These are phyloP conservation scores for Hirtodrosophila trivittata DNA, from an alignment of 2,888 invertebrate genomes.

Conservation along the genomic window DNA sequence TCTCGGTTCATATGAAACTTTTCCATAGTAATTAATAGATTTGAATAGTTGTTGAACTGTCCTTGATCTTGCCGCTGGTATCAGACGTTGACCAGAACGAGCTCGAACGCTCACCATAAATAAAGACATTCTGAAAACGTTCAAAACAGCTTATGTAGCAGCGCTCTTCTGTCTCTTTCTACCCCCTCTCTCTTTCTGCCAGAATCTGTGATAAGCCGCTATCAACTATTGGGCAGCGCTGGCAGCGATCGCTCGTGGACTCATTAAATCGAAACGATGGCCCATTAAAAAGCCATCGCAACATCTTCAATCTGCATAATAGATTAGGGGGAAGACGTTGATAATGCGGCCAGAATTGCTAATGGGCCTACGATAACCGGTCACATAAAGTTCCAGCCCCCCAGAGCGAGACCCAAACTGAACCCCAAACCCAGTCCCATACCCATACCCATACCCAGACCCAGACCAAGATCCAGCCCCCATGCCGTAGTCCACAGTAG, in stretches of 20 bases:
- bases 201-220: constrained; percentile 16
- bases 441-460: too few species aligned
- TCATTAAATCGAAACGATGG: constrained; percentile 29
- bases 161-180: not conserved
- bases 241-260: constrained; percentile 6
- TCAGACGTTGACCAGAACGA: constrained; percentile 9
- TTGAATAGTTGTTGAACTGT: constrained; percentile 26
- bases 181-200: too few species aligned
- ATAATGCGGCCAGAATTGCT: constrained; percentile 36
- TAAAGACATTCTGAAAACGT: constrained; percentile 3
- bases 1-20: not conserved
- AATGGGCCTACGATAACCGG: constrained; percentile 28
- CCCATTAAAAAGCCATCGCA: constrained; percentile 43
- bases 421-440: too few species aligned
- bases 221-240: constrained; percentile 45
- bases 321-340: constrained; percentile 32
- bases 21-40: not conserved
- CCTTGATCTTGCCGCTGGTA: constrained; percentile 68
- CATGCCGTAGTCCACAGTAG: too few species aligned
- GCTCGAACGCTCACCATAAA: constrained; percentile 11
- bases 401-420: not conserved
- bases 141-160: constrained; percentile 12
- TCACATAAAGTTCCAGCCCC: not conserved
- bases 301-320: constrained; percentile 56
- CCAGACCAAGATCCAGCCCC: too few species aligned